Base-by-base conservation (phyloP, 2,888 invertebrate species). In the Mesochorus sp. region DNA sequence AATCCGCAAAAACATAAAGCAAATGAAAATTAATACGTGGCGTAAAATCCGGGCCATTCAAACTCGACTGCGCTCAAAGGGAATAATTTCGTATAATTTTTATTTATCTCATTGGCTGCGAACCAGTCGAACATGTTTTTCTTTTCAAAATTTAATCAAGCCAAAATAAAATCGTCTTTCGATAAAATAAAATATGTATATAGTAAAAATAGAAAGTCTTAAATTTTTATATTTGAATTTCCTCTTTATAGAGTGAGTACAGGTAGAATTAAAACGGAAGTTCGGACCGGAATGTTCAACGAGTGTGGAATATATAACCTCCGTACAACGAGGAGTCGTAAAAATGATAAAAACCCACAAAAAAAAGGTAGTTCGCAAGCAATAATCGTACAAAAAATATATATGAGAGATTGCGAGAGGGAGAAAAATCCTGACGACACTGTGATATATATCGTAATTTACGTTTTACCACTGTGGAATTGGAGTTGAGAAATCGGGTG, bases 301-400 rank as follows among this genome's bases (percentile, higher is more conserved):
- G n/a, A n/a, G n/a, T n/a, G n/a, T 34, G 34, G 10, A 34, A 1
- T 34, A 14, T n/a, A 57, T 57, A 47, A 47, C 14, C 57, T 21
- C 26, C 12, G 39, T 64, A 55, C 10, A 66, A 49, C 24, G 66
- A 57, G 53, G 2, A 42, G 47, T 31, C 10, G 39, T 51, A 42
- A 59, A 34, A 66, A 59, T 66, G 1, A 51, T 74, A 24, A 14
- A 51, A 59, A 28, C n/a, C 26, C 21, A 2, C n/a, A 42, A 51
- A n/a, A n/a, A n/a, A n/a, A 66, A 39, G 14, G 49, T 49, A 37
- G 49, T 59, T 51, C 12, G 39, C 28, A 28, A 10, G 55, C 8
- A 47, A 57, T 66, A 39, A 64, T 28, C 39, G 26, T 47, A 37
- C 44, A 49, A 34, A 37, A 73, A 73, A 73, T 37, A 26, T 26